Percentiles rank a stretch among this genome's conserved stretches.
Evolutionary conservation across 2,113 vertebrate species (phyloP).

Genomic region (Miniopterus natalensis): DNA sequence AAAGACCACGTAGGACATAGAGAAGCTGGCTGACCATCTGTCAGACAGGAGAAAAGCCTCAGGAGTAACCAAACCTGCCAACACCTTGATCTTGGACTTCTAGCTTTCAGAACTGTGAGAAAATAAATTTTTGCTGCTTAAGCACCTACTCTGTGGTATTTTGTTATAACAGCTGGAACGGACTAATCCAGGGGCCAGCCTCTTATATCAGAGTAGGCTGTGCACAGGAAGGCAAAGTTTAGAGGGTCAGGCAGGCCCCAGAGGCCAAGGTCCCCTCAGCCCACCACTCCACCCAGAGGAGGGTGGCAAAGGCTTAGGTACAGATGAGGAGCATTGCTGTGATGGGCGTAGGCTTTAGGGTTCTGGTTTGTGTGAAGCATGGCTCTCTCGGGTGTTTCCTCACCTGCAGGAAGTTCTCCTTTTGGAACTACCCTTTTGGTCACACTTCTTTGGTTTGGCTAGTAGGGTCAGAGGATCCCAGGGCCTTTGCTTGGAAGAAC

Average conservation of each 20-base stretch:
- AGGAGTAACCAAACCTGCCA: neutral
- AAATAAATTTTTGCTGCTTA: neutral
- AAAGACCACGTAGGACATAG: neutral
- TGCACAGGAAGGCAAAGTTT: too few species aligned
- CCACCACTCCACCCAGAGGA: neutral
- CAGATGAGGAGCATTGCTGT: too few species aligned
- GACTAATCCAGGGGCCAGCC: neutral
- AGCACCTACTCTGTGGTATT: neutral
- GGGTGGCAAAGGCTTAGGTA: too few species aligned
- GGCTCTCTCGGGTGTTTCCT: neutral
- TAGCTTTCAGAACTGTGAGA: neutral
- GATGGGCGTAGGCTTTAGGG: too few species aligned
- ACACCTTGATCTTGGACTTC: neutral
- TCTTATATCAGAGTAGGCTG: neutral
- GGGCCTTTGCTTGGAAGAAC: neutral
- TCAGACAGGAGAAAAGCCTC: neutral
- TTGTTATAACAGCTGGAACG: neutral
- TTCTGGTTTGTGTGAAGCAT: neutral
- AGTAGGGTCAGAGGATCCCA: neutral
- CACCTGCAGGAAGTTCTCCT: too few species aligned
- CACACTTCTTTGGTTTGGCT: neutral
- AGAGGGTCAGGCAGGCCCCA: neutral
- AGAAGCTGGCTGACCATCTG: neutral
- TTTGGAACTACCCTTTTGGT: neutral
- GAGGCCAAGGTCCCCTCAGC: neutral